A percentile compares a stretch with the other conserved stretches of the same genome.
Evolutionary conservation across 2,797 vertebrate genomes (phyloP).

Genomic region (Sebastiscus tertius): DNA sequence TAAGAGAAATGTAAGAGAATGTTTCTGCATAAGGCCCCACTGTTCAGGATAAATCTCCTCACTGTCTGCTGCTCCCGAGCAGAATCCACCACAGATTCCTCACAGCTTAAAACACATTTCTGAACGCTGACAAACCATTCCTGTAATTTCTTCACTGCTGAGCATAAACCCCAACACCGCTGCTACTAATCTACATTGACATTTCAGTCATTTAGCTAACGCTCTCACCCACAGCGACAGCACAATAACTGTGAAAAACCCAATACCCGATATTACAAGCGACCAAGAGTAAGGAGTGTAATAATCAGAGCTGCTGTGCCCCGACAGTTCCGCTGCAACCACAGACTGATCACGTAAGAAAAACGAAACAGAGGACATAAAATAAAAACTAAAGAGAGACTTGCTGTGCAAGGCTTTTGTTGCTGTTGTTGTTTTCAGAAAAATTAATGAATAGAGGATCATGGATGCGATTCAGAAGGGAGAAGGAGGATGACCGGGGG

Average conservation of each 20-base stretch:
- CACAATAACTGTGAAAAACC: conserved; percentile 44
- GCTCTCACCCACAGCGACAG: conserved; percentile 42
- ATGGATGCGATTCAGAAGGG: background rate
- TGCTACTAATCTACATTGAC: conserved; percentile 46
- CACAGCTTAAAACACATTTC: conserved; percentile 37
- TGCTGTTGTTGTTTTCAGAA: background rate
- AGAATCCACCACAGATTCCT: conserved; percentile 46
- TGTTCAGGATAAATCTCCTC: background rate
- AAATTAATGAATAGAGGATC: conserved; percentile 12
- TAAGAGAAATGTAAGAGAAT: too few relatives aligned
- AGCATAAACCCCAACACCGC: conserved; percentile 21
- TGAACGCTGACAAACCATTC: conserved; percentile 18
- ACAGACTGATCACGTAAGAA: conserved; percentile 14
- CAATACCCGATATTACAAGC: conserved; percentile 42
- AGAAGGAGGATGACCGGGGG: background rate
- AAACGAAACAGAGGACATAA: background rate
- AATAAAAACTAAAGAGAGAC: conserved; percentile 1
- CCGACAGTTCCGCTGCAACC: conserved; percentile 22
- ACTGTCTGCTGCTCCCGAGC: conserved; percentile 8
- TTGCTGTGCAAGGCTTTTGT: background rate
- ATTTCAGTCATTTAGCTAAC: conserved; percentile 50
- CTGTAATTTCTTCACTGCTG: conserved; percentile 25
- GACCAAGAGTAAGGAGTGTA: conserved; percentile 39
- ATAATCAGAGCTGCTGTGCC: conserved; percentile 41
- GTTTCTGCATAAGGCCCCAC: too few relatives aligned